Evolutionary conservation across 2,888 invertebrate species (phyloP).

Genomic region (Aspidapion aeneum): DNA sequence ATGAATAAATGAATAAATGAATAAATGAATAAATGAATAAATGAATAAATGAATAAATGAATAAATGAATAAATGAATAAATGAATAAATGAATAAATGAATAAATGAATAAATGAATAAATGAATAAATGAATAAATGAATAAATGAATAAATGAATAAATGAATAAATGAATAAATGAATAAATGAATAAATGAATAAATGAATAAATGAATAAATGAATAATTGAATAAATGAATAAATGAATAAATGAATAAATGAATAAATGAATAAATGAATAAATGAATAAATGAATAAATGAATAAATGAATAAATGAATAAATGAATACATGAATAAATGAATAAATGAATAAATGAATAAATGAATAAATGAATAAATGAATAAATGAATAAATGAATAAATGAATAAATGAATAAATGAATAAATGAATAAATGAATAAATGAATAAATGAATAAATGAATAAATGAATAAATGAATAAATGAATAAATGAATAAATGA

Average conservation of each 20-base stretch:
- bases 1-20: slow-evolving; percentile 9
- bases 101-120: slow-evolving; percentile 1
- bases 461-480: slow-evolving; percentile 8
- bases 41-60: not conserved
- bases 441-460: slow-evolving; percentile 7
- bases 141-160: not conserved
- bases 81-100: slow-evolving; percentile 2
- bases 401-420: slow-evolving; percentile 7
- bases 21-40: slow-evolving; percentile 2
- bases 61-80: not conserved
- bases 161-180: slow-evolving; percentile 1
- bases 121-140: slow-evolving; percentile 1
- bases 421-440: slow-evolving; percentile 7
- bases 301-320: slow-evolving; percentile 3
- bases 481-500: slow-evolving; percentile 3
- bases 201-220: not conserved
- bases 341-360: slow-evolving; percentile 1
- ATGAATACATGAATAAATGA: slow-evolving; percentile 1
- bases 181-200: slow-evolving; percentile 1
- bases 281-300: not conserved
- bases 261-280: slow-evolving; percentile 2
- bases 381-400: slow-evolving; percentile 7
- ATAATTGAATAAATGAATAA: slow-evolving; percentile 2
- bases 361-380: not conserved
- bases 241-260: slow-evolving; percentile 1